Conservation (phyloP, 2,797 vertebrate species). For the Cercopithecus diana region DNA sequence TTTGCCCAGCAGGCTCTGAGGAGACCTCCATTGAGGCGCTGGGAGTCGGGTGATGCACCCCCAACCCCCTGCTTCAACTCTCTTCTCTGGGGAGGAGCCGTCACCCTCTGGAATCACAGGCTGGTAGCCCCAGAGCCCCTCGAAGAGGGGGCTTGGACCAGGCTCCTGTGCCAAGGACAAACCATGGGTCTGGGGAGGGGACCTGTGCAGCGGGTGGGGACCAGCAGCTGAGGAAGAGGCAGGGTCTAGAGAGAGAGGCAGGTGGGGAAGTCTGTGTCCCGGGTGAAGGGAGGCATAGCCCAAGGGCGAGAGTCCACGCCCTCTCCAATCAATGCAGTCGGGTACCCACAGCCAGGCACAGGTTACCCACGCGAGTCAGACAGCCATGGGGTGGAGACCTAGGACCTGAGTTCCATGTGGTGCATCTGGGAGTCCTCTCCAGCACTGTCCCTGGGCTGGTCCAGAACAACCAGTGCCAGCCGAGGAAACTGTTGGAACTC, state of each 20-base stretch:
- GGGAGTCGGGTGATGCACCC: background rate
- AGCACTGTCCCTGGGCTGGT: background rate
- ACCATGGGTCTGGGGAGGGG: background rate
- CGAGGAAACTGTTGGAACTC: background rate
- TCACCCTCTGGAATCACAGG: background rate
- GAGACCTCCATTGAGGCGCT: background rate
- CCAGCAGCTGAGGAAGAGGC: background rate
- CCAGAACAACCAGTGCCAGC: background rate
- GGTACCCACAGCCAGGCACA: background rate
- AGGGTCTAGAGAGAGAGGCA: background rate
- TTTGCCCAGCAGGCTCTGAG: background rate
- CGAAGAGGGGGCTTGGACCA: background rate
- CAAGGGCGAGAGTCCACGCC: background rate
- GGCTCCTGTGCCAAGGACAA: background rate
- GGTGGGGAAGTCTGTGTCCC: background rate
- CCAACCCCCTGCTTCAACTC: background rate
- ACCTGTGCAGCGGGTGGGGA: accelerated
- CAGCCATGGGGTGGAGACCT: background rate
- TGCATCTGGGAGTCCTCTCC: background rate
- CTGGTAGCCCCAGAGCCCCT: background rate
- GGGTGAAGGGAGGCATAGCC: background rate
- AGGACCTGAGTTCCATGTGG: background rate
- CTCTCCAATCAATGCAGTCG: accelerated
- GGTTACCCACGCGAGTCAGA: background rate
- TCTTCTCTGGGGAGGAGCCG: background rate